These are phyloP conservation scores for Hermodice carunculata DNA, from an alignment of 2,888 invertebrate genomes.

Conservation along the genomic window DNA sequence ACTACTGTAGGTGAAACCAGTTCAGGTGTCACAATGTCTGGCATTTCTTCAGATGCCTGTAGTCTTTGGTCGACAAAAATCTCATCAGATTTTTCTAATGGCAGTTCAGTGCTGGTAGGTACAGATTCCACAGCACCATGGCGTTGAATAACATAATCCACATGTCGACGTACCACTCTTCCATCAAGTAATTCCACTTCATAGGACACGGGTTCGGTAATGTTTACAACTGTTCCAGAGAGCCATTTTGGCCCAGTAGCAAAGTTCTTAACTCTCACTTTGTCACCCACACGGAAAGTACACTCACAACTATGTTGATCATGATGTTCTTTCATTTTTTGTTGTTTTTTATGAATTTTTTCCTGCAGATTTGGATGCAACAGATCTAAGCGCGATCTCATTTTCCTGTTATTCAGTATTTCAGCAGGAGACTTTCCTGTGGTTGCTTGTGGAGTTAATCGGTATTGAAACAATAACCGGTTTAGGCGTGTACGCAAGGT, in stretches of 20 bases:
- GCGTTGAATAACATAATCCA: too few relatives aligned
- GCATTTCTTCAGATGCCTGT: too few relatives aligned
- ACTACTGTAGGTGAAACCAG: too few relatives aligned
- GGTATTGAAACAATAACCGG: background rate
- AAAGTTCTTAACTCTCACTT: background rate
- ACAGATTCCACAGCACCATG: too few relatives aligned
- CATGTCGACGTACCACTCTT: background rate
- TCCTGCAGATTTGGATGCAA: background rate
- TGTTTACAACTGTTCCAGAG: background rate
- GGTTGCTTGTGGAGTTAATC: background rate
- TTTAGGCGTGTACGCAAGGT: background rate
- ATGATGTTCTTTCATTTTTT: background rate
- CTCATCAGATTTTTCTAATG: too few relatives aligned
- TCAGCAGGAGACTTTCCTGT: constrained; percentile 2
- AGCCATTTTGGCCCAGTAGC: background rate
- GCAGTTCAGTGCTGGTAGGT: too few relatives aligned
- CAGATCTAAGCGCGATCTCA: background rate
- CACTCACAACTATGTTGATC: background rate
- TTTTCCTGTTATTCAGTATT: background rate
- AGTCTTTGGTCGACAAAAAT: too few relatives aligned
- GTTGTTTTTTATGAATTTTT: background rate
- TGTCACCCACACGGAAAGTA: background rate
- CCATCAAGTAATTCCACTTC: background rate
- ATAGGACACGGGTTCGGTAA: constrained; percentile 1
- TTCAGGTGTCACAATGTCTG: too few relatives aligned